Conservation (phyloP, 1,140 invertebrate genomes). For the Hirudo medicinalis region DNA sequence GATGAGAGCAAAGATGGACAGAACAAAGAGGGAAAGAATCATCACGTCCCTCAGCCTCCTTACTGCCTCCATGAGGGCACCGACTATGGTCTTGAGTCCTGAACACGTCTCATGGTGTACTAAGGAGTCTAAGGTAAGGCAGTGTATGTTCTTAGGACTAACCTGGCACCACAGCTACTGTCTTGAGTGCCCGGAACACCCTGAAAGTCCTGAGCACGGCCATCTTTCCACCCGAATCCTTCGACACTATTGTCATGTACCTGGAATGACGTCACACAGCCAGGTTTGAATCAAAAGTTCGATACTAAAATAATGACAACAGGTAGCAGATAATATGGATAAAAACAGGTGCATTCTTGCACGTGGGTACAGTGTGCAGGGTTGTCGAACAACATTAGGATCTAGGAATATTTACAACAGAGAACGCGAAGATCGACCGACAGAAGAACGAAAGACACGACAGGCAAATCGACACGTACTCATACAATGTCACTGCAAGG, state of each 20-base stretch:
- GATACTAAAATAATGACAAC: neutral
- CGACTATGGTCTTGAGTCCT: conserved; percentile 98
- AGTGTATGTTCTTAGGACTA: conserved; percentile 31
- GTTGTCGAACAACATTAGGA: no score
- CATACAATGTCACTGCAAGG: no score
- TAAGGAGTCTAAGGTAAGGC: neutral
- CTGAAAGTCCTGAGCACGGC: conserved; percentile 84
- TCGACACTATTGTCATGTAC: conserved; percentile 67
- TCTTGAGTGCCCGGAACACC: conserved; percentile 84
- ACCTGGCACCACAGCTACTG: conserved; percentile 93
- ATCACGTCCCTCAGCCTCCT: conserved; percentile 98
- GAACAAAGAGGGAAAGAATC: conserved; percentile 94
- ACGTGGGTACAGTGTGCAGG: no score
- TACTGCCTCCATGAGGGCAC: conserved; percentile 96
- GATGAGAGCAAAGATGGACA: conserved; percentile 94
- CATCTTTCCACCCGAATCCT: conserved; percentile 62
- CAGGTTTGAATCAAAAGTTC: neutral
- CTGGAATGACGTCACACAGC: conserved; percentile 46
- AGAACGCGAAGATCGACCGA: no score
- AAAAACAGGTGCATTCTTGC: no score
- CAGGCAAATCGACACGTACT: no score
- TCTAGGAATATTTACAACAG: no score
- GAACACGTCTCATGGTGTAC: conserved; percentile 14
- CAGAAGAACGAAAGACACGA: no score
- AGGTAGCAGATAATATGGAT: neutral